A percentile compares a stretch with the other conserved stretches of the same genome.
Evolutionary conservation across 2,888 invertebrate genomes (phyloP).

Genomic region (Aphrophora alni): DNA sequence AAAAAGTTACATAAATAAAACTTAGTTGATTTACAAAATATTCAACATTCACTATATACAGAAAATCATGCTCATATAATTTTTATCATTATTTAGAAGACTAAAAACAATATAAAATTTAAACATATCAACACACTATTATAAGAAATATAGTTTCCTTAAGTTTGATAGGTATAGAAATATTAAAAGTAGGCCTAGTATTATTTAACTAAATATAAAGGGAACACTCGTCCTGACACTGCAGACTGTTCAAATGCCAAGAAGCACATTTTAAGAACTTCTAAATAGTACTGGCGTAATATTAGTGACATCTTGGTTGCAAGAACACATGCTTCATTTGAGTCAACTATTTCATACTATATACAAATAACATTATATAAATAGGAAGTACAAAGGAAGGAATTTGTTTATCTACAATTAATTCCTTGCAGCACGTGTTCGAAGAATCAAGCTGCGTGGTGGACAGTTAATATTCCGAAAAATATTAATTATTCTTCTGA

Average conservation of each 20-base stretch:
- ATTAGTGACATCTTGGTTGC: no score
- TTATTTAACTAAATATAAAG: neutral
- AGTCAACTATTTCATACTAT: neutral
- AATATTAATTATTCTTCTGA: conserved; percentile 53
- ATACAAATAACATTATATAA: neutral
- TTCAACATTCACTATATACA: neutral
- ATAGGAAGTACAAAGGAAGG: neutral
- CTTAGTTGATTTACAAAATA: neutral
- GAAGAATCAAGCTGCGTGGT: neutral
- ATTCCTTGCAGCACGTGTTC: neutral
- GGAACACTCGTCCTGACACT: neutral
- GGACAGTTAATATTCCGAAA: conserved; percentile 48
- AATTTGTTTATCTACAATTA: neutral
- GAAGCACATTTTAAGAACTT: neutral
- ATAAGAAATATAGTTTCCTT: neutral
- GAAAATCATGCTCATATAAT: neutral
- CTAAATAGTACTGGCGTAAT: no score
- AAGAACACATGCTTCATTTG: neutral
- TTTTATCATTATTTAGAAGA: neutral
- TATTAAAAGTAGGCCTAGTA: neutral
- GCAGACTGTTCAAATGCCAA: neutral
- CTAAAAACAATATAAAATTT: neutral
- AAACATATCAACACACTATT: neutral
- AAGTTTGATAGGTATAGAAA: neutral
- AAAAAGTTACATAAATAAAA: conserved; percentile 3